These are phyloP conservation scores for Anguilla marmorata DNA, from an alignment of 2,797 vertebrate genomes.

Conservation along the genomic window DNA sequence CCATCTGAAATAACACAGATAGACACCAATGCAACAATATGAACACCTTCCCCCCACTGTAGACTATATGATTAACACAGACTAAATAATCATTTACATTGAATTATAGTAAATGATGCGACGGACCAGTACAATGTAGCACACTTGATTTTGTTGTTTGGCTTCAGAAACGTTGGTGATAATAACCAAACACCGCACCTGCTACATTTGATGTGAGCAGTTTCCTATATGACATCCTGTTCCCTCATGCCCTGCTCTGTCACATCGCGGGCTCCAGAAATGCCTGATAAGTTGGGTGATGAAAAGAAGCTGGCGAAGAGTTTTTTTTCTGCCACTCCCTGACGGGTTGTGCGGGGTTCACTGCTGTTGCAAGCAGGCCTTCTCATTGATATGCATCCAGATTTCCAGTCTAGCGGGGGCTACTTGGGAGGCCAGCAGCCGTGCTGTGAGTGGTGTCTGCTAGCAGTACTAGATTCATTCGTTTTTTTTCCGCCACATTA, in stretches of 20 bases:
- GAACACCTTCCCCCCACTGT: neutral
- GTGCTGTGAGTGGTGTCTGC: slow-evolving; percentile 6
- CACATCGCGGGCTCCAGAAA: neutral
- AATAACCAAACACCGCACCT: neutral
- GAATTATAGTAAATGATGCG: neutral
- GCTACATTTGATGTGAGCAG: neutral
- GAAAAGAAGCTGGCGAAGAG: neutral
- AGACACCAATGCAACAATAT: neutral
- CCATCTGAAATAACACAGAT: neutral
- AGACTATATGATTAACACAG: neutral
- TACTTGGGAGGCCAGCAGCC: slow-evolving; percentile 35
- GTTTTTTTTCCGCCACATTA: too few species aligned
- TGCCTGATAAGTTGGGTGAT: neutral
- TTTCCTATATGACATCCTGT: neutral
- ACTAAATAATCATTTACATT: neutral
- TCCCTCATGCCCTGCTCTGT: neutral
- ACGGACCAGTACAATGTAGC: neutral
- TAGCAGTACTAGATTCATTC: slow-evolving; percentile 10
- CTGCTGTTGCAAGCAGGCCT: slow-evolving; percentile 36
- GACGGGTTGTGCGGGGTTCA: slow-evolving; percentile 26
- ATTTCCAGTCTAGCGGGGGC: slow-evolving; percentile 41
- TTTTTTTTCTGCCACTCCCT: neutral
- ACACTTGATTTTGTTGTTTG: neutral
- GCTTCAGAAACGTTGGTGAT: neutral
- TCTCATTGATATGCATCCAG: slow-evolving; percentile 49